These are phyloP conservation scores for Nothoprocta pentlandii DNA, from an alignment of 2,113 vertebrate species.

Conservation along the genomic window DNA sequence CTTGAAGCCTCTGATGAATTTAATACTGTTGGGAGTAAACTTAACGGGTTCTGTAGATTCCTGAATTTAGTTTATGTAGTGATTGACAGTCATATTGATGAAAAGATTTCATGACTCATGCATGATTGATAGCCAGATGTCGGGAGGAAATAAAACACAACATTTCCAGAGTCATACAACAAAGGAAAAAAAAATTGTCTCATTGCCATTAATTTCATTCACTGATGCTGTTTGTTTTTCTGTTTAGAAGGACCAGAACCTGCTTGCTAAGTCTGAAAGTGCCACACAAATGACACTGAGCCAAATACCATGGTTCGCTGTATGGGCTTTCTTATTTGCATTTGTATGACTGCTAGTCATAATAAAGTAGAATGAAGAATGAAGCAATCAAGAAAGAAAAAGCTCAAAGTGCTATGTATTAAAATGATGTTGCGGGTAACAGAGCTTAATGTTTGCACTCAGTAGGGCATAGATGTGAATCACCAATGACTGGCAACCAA, in stretches of 20 bases:
- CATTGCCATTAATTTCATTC: slow-evolving; percentile 24
- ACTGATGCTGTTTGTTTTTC: background rate
- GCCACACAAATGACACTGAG: background rate
- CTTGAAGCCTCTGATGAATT: slow-evolving; percentile 48
- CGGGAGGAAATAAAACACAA: slow-evolving; percentile 24
- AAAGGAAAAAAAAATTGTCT: slow-evolving; percentile 8
- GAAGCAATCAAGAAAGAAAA: background rate
- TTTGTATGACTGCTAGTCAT: background rate
- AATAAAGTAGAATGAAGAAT: background rate
- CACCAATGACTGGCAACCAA: background rate
- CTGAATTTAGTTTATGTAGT: background rate
- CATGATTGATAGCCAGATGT: slow-evolving; percentile 30
- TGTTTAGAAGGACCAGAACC: background rate
- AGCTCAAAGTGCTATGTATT: background rate
- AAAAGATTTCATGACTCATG: slow-evolving; percentile 2
- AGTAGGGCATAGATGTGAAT: background rate
- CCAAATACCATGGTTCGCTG: rapidly evolving
- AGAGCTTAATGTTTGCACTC: background rate
- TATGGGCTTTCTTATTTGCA: background rate
- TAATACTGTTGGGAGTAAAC: slow-evolving; percentile 10
- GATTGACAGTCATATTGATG: slow-evolving; percentile 36
- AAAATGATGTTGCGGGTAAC: background rate
- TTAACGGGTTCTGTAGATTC: background rate
- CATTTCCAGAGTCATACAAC: background rate
- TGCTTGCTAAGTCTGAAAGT: background rate